Evolutionary conservation across 1,140 invertebrate genomes (phyloP), one percentile per base, ranked within the genome.

Genomic region (Drosophila bifasciata): DNA sequence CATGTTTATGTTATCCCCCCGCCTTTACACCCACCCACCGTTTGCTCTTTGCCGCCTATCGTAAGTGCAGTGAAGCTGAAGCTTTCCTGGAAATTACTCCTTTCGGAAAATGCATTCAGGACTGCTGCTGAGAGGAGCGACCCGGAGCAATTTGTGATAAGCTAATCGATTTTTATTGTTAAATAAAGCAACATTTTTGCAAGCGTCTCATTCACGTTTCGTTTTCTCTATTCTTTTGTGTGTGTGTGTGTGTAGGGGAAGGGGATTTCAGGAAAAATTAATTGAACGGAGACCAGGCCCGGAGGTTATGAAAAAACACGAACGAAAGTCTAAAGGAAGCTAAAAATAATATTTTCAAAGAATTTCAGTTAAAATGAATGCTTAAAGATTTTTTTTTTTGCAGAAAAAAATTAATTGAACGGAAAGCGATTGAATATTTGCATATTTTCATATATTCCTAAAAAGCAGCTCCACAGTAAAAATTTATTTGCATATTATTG

Each of bases 1-100:
- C 59, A 36, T 73, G 70, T 73, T 73, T 73, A 73, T 73, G 69
- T 46, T 73, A 71, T 56, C 23, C 23, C 45, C 13, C n/a, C n/a
- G n/a, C 13, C 13, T 7, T 28, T 3, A 9, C 8, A 2, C 17
- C 5, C 25, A 13, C 25, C 23, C 3, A 17, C 39, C 32, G n/a
- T 25, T 39, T 0, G 6, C 13, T 19, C 1, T 28, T 7, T 0
- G 23, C 32, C 25, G 13, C 21, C 23, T 23, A 69, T 73, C 70
- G 69, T 64, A 64, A 73, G 73, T 73, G 69, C 59, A 73, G 46
- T 21, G 23, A 28, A 57, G 51, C 50, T 36, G 43, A 23, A 67
- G n/a, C 46, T 53, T 68, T 48, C 62, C 6, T 15, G 2, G 16
- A 16, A 25, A 68, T 67, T 67, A 46, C 5, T 0, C 28, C 8